A percentile compares a stretch with the other conserved stretches of the same genome.
Evolutionary conservation across 2,888 invertebrate genomes (phyloP).

Genomic region (Thecocarcelia acutangulata): DNA sequence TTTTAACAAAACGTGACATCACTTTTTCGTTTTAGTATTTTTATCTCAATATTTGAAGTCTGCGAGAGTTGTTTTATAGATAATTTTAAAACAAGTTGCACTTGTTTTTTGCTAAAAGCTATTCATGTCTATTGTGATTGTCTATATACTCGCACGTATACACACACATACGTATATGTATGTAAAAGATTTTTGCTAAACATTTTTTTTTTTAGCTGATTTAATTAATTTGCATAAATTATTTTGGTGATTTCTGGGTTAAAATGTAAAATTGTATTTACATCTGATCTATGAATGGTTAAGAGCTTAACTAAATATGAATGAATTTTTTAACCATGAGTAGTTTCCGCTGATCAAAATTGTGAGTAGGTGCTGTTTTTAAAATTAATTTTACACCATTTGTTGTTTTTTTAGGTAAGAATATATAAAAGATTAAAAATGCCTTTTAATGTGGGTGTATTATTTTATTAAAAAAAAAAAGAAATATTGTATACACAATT

Average conservation of each 20-base stretch:
- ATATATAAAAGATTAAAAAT: not conserved
- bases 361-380: constrained; percentile 55
- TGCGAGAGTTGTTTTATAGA: constrained; percentile 9
- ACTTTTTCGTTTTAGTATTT: constrained; percentile 52
- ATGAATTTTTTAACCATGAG: constrained; percentile 52
- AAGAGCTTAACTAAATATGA: constrained; percentile 23
- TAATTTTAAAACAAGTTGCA: constrained; percentile 62
- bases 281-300: constrained; percentile 3
- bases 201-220: constrained; percentile 11
- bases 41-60: constrained; percentile 14
- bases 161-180: no score
- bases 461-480: constrained; percentile 10
- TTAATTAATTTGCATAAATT: constrained; percentile 46
- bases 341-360: constrained; percentile 41
- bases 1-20: constrained; percentile 61
- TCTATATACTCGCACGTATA: no score
- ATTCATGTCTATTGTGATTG: constrained; percentile 33
- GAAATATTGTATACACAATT: not conserved
- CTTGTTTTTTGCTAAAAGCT: constrained; percentile 57
- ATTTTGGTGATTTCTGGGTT: constrained; percentile 12
- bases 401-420: constrained; percentile 12
- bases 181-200: constrained; percentile 16
- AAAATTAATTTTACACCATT: constrained; percentile 43
- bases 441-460: constrained; percentile 35
- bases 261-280: constrained; percentile 40